Conservation (phyloP, 1,140 invertebrate species). For the Bombus sylvicola region DNA sequence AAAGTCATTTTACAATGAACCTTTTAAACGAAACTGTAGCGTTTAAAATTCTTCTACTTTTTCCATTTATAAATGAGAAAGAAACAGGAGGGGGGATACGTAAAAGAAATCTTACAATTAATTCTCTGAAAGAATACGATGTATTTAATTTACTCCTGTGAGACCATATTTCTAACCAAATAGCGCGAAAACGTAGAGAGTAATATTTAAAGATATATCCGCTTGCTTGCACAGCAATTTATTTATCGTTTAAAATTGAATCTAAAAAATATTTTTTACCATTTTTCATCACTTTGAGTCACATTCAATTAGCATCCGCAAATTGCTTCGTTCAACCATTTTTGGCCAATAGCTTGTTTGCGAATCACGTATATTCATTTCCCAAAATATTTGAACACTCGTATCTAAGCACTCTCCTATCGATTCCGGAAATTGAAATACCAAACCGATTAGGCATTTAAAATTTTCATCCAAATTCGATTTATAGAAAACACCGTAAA, state of each 20-base stretch:
- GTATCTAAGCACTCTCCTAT: neutral
- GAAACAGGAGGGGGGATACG: neutral
- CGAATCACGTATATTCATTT: neutral
- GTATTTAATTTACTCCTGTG: neutral
- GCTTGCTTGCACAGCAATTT: no score
- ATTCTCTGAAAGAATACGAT: neutral
- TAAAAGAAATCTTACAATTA: neutral
- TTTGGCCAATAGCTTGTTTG: neutral
- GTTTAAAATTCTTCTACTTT: neutral
- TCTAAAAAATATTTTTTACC: no score
- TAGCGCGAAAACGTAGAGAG: neutral
- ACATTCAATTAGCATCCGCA: neutral
- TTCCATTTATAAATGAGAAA: no score
- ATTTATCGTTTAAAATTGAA: no score
- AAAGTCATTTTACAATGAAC: neutral
- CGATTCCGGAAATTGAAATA: neutral
- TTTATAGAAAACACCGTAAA: neutral
- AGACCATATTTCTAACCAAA: neutral
- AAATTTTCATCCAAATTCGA: neutral
- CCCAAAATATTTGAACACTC: neutral
- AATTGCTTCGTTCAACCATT: neutral
- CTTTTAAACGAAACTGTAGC: neutral
- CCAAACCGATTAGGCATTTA: neutral
- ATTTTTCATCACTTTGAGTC: no score
- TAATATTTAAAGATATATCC: neutral